Evolutionary conservation across 2,113 vertebrate species (phyloP).

Genomic region (Syngnathus scovelli): DNA sequence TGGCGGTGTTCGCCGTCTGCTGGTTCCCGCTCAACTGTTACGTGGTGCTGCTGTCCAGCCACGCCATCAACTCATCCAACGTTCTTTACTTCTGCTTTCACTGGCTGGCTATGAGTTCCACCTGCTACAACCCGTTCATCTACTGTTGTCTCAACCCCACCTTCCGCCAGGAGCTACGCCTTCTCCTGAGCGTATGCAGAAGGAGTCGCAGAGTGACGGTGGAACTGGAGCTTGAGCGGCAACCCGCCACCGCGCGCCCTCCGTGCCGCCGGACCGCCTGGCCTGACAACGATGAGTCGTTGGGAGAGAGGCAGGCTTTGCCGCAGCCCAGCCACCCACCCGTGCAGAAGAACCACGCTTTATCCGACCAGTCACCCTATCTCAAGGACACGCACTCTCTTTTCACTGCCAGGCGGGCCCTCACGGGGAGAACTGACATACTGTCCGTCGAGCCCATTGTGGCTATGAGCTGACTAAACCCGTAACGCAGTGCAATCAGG

Average conservation of each 20-base stretch:
- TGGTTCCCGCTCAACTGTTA: slow-evolving; percentile 97
- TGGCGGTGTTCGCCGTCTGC: slow-evolving; percentile 84
- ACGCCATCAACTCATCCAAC: slow-evolving; percentile 81
- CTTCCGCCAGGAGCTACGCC: slow-evolving; percentile 82
- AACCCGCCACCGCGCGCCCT: slow-evolving; percentile 14
- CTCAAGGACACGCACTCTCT: slow-evolving; percentile 60
- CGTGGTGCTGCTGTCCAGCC: slow-evolving; percentile 85
- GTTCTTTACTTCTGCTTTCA: slow-evolving; percentile 88
- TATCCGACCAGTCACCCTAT: slow-evolving; percentile 42
- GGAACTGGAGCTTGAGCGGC: slow-evolving; percentile 12
- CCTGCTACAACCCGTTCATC: slow-evolving; percentile 95
- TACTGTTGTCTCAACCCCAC: slow-evolving; percentile 93
- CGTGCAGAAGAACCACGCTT: slow-evolving; percentile 39
- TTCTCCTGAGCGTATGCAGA: slow-evolving; percentile 74
- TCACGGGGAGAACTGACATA: slow-evolving; percentile 77
- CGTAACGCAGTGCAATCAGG: neutral
- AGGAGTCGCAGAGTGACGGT: slow-evolving; percentile 41
- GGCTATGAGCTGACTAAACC: slow-evolving; percentile 61
- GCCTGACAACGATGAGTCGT: slow-evolving; percentile 51
- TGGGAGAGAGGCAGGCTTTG: slow-evolving; percentile 13
- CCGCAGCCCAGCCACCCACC: slow-evolving; percentile 22
- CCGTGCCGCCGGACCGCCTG: slow-evolving; percentile 61
- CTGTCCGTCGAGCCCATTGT: slow-evolving; percentile 79
- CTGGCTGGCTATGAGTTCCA: slow-evolving; percentile 94
- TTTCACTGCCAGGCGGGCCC: slow-evolving; percentile 62